Evolutionary conservation across 2,113 vertebrate genomes (phyloP), one percentile per base, ranked within the genome.

Genomic region (Gopherus flavomarginatus): DNA sequence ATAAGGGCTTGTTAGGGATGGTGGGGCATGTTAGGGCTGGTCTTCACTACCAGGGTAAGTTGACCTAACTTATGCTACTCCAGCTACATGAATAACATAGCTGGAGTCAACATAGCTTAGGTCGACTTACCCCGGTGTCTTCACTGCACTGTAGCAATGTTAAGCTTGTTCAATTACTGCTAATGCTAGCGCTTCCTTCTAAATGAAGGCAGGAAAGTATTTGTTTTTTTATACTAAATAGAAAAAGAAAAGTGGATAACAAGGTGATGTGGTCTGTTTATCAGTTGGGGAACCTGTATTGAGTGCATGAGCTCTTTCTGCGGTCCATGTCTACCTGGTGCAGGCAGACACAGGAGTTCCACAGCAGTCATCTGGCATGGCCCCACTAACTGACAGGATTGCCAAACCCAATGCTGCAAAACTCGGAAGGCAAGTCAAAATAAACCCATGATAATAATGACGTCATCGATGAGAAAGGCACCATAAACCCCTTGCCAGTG

Each of bases 121-220:
- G 7, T 22, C 14, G 19, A 54, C 53, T 54, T 54, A 16, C 21
- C 21, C 53, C 8, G 8, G 53, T 54, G 53, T 54, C 21, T 54
- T 54, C 53, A 54, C 8, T 54, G 53, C 53, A 3, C 53, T 54
- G n/a, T 24, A 38, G 17, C 69, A 38, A 42, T 75, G 19, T 62
- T 35, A 62, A 62, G 65, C 27, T 82, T 89, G 19, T 81, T 82
- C 56, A 56, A 49, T 85, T 35, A 38, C 59, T 83, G 11, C 59
- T 75, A 5, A 19, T 10, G n/a, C 31, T 38, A 10, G 16, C 3
- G 17, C 5, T 75, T 75, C 17, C 38, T 75, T 75, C 69, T 0
- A 6, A 44, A 44, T 83, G 24, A 89, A 88, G 69, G 49, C 50
- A 24, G 42, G 27, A 31, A 75, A 29, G 17, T 59, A 14, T 54